Evolutionary conservation across 2,113 vertebrate species (phyloP).

Genomic region (Microcebus murinus): DNA sequence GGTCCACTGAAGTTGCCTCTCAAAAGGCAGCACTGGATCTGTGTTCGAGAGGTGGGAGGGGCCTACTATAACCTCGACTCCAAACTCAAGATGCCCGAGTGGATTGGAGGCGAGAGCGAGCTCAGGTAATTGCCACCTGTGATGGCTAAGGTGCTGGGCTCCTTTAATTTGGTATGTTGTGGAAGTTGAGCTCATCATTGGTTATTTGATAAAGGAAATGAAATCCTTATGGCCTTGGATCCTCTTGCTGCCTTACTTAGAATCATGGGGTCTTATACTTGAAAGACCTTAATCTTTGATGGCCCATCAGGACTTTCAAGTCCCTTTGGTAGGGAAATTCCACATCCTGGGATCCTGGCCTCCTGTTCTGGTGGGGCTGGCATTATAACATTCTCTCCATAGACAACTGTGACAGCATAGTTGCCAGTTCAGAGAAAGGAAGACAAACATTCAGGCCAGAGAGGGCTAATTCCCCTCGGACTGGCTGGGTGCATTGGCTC

Average conservation of each 20-base stretch:
- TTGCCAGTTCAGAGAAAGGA: not conserved
- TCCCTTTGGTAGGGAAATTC: not conserved
- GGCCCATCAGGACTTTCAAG: not conserved
- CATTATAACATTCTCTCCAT: not conserved
- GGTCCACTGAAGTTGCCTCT: conserved; percentile 96
- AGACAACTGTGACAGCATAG: not conserved
- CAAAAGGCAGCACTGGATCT: conserved; percentile 99
- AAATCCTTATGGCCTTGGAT: not conserved
- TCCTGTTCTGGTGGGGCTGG: not conserved
- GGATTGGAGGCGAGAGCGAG: conserved; percentile 94
- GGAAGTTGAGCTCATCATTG: not conserved
- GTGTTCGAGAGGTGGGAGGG: conserved; percentile 95
- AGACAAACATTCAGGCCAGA: not conserved
- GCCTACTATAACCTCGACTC: conserved; percentile 99
- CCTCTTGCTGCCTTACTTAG: not conserved
- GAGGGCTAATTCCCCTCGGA: not conserved
- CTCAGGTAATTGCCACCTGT: conserved; percentile 89
- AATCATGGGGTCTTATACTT: not conserved
- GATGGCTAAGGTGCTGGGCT: not conserved
- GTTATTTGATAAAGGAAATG: not conserved
- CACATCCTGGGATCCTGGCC: not conserved
- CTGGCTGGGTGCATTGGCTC: not conserved
- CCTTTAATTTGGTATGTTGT: not conserved
- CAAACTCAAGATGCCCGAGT: conserved; percentile 95
- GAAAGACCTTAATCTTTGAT: not conserved